phyloP scores from a whole-genome alignment of 2,113 vertebrate species.

The Tichodroma muraria region DNA sequence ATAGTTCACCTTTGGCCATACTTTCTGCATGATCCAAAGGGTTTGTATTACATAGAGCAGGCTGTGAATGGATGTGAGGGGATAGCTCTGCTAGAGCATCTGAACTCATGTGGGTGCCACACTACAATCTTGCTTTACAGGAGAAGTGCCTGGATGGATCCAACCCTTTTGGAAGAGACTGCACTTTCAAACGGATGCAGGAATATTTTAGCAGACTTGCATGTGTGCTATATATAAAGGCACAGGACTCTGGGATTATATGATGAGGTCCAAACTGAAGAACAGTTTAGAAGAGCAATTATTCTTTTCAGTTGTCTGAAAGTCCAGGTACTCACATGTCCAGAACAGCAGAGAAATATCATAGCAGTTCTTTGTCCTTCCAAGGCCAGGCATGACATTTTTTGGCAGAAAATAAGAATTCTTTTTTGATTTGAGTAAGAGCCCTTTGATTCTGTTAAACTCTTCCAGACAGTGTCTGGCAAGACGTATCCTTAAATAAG shows the following conservation, averaged over 20 bases:
- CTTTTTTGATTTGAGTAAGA: not conserved
- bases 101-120: not conserved
- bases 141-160: not conserved
- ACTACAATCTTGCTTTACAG: not conserved
- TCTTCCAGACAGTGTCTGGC: conserved; percentile 25
- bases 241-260: not conserved
- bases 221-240: not conserved
- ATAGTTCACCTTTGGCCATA: not conserved
- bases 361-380: not conserved
- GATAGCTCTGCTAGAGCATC: not conserved
- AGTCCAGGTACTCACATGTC: not conserved
- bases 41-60: fast-evolving
- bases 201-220: not conserved
- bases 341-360: not conserved
- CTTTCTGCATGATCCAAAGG: not conserved
- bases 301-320: not conserved
- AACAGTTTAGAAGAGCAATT: not conserved
- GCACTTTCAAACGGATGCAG: not conserved
- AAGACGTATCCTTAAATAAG: not conserved
- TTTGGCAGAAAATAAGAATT: not conserved
- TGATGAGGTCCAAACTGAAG: not conserved
- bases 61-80: not conserved
- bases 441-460: conserved; percentile 2
- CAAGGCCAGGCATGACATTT: not conserved
- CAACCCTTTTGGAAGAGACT: not conserved